Evolutionary conservation across 2,888 invertebrate genomes (phyloP), one percentile per base, ranked within the genome.

Genomic region (Hemaris fuciformis): DNA sequence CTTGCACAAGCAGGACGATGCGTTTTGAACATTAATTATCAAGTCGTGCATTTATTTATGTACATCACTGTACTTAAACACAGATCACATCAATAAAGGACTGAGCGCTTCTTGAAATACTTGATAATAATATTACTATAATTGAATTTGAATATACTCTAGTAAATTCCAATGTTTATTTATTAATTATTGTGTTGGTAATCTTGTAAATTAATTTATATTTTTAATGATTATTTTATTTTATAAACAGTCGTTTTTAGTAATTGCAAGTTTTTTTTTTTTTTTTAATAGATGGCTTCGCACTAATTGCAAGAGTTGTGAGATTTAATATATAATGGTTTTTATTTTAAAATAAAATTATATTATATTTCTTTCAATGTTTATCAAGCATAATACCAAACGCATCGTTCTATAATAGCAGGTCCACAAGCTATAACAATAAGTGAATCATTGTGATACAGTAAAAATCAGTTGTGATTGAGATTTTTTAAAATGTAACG

Each of bases 401-500:
- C 27, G 53, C 18, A 53, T 53, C 27, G 53, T 53, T 31, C 53
- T 53, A 53, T 10, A 2, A 25, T 8, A 15, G 38, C 38, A 22
- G 27, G 27, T 18, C 10, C 18, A 18, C 31, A 53, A 46, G 4
- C 31, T 27, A 18, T 48, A 27, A 48, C 53, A 53, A 31, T 53
- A 53, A 53, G 53, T 20, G 3, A 53, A 18, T 31, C 18, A 18
- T 15, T 59, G 59, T 53, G 41, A 60, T 60, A 25, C 25, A 25
- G 23, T 34, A 60, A 53, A 27, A 48, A 57, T 23, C 38, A 27
- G 48, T 34, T 48, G 53, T 60, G 53, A 60, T 48, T 2, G 48
- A 60, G 6, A 38, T 23, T 46, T 48, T 13, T 53, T 23, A 3
- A 23, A 18, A 53, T 60, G 53, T 59, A 59, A 48, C 7, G 25